Percentiles rank a stretch among this genome's conserved stretches.
phyloP scores from a whole-genome alignment of 2,113 vertebrate species.

The Garra rufa region DNA sequence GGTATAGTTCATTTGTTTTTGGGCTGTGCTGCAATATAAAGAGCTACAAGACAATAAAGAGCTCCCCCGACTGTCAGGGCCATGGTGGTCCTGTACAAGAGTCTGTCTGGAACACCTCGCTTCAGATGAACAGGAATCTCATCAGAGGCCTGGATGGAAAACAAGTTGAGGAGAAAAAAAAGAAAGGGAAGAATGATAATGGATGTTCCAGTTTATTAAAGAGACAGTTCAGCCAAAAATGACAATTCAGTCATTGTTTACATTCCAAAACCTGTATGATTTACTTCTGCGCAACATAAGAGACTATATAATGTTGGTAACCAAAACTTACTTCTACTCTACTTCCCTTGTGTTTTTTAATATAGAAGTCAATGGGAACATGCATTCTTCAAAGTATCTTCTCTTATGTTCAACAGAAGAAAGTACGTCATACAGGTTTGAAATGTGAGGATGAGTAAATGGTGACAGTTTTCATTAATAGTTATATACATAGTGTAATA shows the following conservation, averaged over 20 bases:
- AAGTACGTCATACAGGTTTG: background rate
- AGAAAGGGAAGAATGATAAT: background rate
- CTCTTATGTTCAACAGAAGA: background rate
- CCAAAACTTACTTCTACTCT: background rate
- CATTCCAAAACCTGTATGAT: background rate
- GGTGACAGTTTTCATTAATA: background rate
- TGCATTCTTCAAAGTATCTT: background rate
- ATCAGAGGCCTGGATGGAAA: constrained; percentile 78
- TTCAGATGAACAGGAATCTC: constrained; percentile 89
- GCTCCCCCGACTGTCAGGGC: constrained; percentile 90
- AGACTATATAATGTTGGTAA: background rate
- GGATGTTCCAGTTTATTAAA: background rate
- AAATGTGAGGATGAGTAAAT: background rate
- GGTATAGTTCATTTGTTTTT: constrained; percentile 63
- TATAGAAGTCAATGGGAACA: background rate
- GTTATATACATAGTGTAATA: background rate
- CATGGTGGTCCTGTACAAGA: constrained; percentile 98
- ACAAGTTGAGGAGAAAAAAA: background rate
- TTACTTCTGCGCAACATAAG: background rate
- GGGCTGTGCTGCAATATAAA: constrained; percentile 89
- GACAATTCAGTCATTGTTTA: background rate
- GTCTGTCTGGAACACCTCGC: constrained; percentile 84
- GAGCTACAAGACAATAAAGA: constrained; percentile 90
- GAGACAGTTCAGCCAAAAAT: background rate
- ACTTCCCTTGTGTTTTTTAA: background rate